Evolutionary conservation across 2,888 invertebrate species (phyloP), one percentile per base, ranked within the genome.

Genomic region (Bombylius major): DNA sequence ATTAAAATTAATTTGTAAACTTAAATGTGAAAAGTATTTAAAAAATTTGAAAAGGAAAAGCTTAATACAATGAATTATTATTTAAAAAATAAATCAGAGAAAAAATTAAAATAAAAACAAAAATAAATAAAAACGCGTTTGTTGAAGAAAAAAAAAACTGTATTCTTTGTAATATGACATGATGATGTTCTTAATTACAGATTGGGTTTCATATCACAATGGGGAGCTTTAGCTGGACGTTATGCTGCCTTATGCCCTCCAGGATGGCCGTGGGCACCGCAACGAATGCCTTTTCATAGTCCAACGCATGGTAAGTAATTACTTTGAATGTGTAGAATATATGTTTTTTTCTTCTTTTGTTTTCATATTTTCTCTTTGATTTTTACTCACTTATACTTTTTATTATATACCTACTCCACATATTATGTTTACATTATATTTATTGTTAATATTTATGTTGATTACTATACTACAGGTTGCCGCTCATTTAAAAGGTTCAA

Each of bases 201-300:
- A 74, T 76, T 89, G 76, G 89, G 89, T 48, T 78, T 89, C 63
- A 89, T 89, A 72, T 86, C 88, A 11, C 88, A 88, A 68, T 86
- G 89, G 79, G 87, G 87, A 56, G 87, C 87, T 1, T 72, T 88
- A 56, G 87, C 87, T 1, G 87, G 82, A 39, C 77, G 83, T 66
- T 87, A 86, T 66, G 85, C 85, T 1, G 85, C 85, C 3, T 73
- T 86, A 48, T 82, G 82, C 50, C 86, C 86, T 4, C 72, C 78
- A 53, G 76, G 72, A 60, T 79, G 81, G 60, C 86, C 86, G 0
- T 86, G 86, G 86, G 71, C 72, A 55, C 71, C 75, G 36, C 74
- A 75, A 65, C 69, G 75, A 60, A 70, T 75, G 70, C 72, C 75
- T 56, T 73, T 75, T 62, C 75, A 75, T 50, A 83, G 84, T 63